Percentiles rank a stretch among this genome's conserved stretches.
These are phyloP conservation scores for Asteroscopus sphinx DNA, from an alignment of 2,888 invertebrate species.

Conservation along the genomic window DNA sequence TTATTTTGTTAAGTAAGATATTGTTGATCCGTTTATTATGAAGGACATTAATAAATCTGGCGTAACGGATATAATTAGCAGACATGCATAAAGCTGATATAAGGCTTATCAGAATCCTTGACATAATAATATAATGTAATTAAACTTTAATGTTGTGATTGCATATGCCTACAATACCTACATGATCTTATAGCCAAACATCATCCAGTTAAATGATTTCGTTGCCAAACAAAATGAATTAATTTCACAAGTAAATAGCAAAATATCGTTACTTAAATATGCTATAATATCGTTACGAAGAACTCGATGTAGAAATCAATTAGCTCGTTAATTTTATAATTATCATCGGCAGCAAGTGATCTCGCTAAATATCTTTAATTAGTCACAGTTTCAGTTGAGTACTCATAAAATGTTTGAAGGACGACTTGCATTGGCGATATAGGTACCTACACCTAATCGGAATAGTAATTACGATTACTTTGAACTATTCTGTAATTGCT, in stretches of 20 bases:
- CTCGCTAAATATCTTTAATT: slow-evolving; percentile 47
- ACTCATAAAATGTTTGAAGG: slow-evolving; percentile 39
- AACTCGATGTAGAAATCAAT: slow-evolving; percentile 44
- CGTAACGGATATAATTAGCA: not conserved
- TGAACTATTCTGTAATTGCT: not conserved
- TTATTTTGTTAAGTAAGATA: not conserved
- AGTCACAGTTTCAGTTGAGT: slow-evolving; percentile 45
- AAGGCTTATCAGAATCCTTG: slow-evolving; percentile 31
- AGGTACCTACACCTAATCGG: slow-evolving; percentile 24
- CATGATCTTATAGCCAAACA: not conserved
- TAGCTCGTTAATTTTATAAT: slow-evolving; percentile 45
- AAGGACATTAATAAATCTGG: not conserved
- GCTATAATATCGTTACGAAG: slow-evolving; percentile 20
- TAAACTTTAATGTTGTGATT: slow-evolving; percentile 9
- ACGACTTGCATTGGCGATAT: slow-evolving; percentile 35
- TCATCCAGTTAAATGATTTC: not conserved
- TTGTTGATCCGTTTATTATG: not conserved
- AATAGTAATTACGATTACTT: slow-evolving; percentile 8
- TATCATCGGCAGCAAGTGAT: slow-evolving; percentile 42
- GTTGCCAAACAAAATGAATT: slow-evolving; percentile 1
- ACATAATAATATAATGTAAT: slow-evolving; percentile 1
- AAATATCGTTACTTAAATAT: slow-evolving; percentile 6
- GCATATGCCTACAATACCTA: slow-evolving; percentile 8
- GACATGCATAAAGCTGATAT: slow-evolving; percentile 1
- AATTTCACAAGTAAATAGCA: slow-evolving; percentile 4